A percentile compares a stretch with the other conserved stretches of the same genome.
phyloP scores from a whole-genome alignment of 2,797 vertebrate genomes.

The Gambelia wislizenii region DNA sequence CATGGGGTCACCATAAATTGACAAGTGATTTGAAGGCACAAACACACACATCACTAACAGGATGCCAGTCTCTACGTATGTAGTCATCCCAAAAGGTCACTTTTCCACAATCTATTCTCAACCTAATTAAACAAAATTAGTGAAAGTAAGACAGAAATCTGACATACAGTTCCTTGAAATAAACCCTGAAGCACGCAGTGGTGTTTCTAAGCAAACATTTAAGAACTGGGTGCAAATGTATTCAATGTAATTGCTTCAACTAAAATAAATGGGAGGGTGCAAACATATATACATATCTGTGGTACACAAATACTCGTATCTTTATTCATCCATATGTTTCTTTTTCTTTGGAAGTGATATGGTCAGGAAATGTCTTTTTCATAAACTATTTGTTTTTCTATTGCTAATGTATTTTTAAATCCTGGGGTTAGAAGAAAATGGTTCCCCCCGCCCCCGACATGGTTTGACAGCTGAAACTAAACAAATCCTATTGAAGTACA shows the following conservation, averaged over 20 bases:
- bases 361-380: slow-evolving; percentile 68
- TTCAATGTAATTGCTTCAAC: not conserved
- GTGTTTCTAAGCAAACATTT: not conserved
- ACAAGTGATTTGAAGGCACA: too few relatives aligned
- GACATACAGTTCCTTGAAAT: not conserved
- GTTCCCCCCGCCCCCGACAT: slow-evolving; percentile 72
- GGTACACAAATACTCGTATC: slow-evolving; percentile 59
- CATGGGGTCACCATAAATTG: too few relatives aligned
- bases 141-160: not conserved
- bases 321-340: slow-evolving; percentile 57
- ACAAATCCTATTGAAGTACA: slow-evolving; percentile 86
- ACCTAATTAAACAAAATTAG: not conserved
- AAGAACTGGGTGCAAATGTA: not conserved
- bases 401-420: slow-evolving; percentile 77
- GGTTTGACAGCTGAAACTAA: slow-evolving; percentile 86
- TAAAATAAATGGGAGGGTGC: not conserved
- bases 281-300: slow-evolving; percentile 49
- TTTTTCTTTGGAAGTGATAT: slow-evolving; percentile 51
- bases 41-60: too few relatives aligned
- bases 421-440: slow-evolving; percentile 74
- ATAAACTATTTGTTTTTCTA: slow-evolving; percentile 74
- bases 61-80: too few relatives aligned
- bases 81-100: too few relatives aligned
- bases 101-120: not conserved
- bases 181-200: not conserved